phyloP scores from a whole-genome alignment of 2,888 invertebrate species.

The Disparrhopalites patrizii region DNA sequence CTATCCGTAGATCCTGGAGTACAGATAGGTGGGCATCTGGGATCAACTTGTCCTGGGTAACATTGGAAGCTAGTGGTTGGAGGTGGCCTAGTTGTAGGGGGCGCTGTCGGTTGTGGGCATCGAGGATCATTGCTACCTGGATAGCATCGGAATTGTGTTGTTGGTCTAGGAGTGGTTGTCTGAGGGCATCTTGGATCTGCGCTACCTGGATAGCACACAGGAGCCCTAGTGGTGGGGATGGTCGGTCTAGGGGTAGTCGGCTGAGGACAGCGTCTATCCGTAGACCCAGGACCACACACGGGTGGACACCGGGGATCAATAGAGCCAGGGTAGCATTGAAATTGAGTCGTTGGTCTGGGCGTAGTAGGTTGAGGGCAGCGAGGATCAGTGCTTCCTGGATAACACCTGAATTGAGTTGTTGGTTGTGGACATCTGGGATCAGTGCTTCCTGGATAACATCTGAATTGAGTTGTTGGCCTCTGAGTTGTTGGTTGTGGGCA shows the following conservation, averaged over 20 bases:
- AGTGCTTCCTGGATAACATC: conserved; percentile 21
- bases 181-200: conserved; percentile 33
- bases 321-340: conserved; percentile 30
- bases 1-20: conserved; percentile 31
- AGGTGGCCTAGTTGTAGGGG: conserved; percentile 14
- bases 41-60: conserved; percentile 44
- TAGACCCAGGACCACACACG: conserved; percentile 49
- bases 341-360: conserved; percentile 18
- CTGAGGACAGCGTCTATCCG: conserved; percentile 47
- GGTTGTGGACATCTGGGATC: conserved; percentile 28
- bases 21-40: conserved; percentile 31
- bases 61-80: conserved; percentile 20
- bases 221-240: conserved; percentile 21
- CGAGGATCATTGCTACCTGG: conserved; percentile 50
- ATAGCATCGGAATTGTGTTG: conserved; percentile 50
- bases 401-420: conserved; percentile 15
- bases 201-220: conserved; percentile 50
- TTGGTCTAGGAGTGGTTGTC: conserved; percentile 20
- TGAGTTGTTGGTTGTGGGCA: conserved; percentile 32
- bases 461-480: conserved; percentile 11
- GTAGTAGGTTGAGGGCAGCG: conserved; percentile 19
- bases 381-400: conserved; percentile 42
- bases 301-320: conserved; percentile 48
- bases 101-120: conserved; percentile 8
- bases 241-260: conserved; percentile 25